phyloP scores from a whole-genome alignment of 2,113 vertebrate genomes.

The Vulpes vulpes region DNA sequence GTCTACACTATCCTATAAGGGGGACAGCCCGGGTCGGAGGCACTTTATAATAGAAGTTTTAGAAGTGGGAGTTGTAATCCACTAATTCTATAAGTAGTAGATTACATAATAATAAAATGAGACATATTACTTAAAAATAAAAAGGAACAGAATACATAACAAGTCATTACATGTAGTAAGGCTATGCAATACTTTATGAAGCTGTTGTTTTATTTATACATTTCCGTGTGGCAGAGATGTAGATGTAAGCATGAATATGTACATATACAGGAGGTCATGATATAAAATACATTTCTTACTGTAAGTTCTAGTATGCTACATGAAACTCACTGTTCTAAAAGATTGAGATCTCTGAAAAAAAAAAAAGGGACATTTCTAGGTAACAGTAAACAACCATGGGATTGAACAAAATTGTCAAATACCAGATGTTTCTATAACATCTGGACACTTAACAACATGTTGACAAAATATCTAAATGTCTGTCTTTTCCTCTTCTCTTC shows the following conservation, averaged over 20 bases:
- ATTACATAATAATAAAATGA: too few relatives aligned
- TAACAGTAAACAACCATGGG: background rate
- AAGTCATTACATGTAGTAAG: background rate
- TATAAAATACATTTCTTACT: background rate
- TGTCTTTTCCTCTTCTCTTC: background rate
- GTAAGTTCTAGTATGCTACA: background rate
- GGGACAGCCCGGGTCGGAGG: background rate
- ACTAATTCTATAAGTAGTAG: background rate
- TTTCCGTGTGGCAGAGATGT: background rate
- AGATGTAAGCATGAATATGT: background rate
- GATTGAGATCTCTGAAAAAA: background rate
- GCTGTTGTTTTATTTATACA: background rate
- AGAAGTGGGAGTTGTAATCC: background rate
- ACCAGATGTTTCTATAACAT: conserved; percentile 59
- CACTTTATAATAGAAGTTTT: background rate
- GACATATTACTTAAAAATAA: background rate
- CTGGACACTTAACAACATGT: conserved; percentile 41
- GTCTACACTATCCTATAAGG: background rate
- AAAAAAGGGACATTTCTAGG: background rate
- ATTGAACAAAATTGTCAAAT: conserved; percentile 34
- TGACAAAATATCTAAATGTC: conserved; percentile 15
- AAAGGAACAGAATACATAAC: background rate
- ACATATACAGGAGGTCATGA: background rate
- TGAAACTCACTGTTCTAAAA: background rate
- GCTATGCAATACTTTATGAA: background rate